Conservation (phyloP, 2,797 vertebrate species). For the Sylvilagus floridanus region DNA sequence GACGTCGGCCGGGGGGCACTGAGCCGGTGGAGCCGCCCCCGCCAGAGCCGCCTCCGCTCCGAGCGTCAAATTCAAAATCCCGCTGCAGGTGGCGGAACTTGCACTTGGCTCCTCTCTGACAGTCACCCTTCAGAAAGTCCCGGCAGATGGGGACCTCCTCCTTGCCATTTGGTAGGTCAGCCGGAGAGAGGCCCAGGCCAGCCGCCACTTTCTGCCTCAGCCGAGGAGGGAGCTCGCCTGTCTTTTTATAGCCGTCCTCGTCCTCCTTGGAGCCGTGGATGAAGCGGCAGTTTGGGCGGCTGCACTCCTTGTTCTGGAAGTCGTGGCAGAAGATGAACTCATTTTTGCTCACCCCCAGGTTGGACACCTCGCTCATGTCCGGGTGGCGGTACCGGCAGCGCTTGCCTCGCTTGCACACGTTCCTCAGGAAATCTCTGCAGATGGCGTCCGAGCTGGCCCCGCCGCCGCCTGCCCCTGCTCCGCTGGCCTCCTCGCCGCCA, state of each 20-base stretch:
- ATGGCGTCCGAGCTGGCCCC: conserved; percentile 91
- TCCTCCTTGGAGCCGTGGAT: conserved; percentile 98
- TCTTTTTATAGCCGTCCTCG: conserved; percentile 98
- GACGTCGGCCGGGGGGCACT: conserved; percentile 89
- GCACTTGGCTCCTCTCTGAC: conserved; percentile 96
- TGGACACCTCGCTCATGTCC: conserved; percentile 96
- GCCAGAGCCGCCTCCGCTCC: conserved; percentile 86
- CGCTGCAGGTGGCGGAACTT: conserved; percentile 97
- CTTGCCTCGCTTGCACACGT: conserved; percentile 97
- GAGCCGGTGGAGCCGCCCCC: conserved; percentile 77
- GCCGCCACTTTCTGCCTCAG: conserved; percentile 97
- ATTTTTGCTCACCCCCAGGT: conserved; percentile 97
- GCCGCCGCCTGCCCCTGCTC: conserved; percentile 69
- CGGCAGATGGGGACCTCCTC: conserved; percentile 97
- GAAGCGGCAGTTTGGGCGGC: conserved; percentile 96
- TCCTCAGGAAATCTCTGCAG: conserved; percentile 97
- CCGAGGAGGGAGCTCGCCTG: conserved; percentile 94
- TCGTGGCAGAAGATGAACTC: conserved; percentile 99
- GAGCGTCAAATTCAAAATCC: conserved; percentile 92
- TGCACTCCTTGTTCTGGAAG: conserved; percentile 98
- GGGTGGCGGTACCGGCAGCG: conserved; percentile 97
- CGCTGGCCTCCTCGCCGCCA: conserved; percentile 85
- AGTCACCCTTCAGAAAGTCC: conserved; percentile 97
- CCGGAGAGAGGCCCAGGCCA: conserved; percentile 94
- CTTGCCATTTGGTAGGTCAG: conserved; percentile 95